Evolutionary conservation across 2,888 invertebrate genomes (phyloP).

Genomic region (Caenorhabditis sinica): DNA sequence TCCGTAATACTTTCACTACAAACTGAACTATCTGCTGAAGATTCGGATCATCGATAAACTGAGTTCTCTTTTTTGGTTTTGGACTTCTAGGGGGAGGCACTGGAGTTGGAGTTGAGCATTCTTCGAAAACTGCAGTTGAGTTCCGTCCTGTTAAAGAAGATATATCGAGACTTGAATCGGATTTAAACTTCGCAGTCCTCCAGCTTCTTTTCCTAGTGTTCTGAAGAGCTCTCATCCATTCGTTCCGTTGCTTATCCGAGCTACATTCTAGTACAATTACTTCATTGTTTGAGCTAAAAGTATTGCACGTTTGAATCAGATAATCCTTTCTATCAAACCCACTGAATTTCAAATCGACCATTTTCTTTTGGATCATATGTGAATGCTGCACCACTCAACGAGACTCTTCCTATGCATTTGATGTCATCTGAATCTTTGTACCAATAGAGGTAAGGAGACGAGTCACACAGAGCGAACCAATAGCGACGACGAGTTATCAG

Average conservation of each 20-base stretch:
- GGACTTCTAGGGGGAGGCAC: slow-evolving; percentile 65
- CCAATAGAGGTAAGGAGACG: slow-evolving; percentile 81
- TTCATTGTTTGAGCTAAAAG: slow-evolving; percentile 76
- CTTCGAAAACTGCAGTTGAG: slow-evolving; percentile 39
- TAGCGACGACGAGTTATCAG: slow-evolving; percentile 73
- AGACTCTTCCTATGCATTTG: slow-evolving; percentile 76
- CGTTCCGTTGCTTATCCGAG: slow-evolving; percentile 74
- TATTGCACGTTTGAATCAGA: neutral
- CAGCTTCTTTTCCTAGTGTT: slow-evolving; percentile 72
- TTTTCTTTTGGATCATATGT: slow-evolving; percentile 80
- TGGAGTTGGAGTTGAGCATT: slow-evolving; percentile 40
- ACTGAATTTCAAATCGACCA: slow-evolving; percentile 82
- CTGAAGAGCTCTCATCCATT: slow-evolving; percentile 79
- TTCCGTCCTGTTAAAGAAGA: slow-evolving; percentile 56
- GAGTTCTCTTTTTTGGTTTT: slow-evolving; percentile 51
- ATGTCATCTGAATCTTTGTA: slow-evolving; percentile 78
- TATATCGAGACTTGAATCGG: slow-evolving; percentile 62
- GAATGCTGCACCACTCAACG: slow-evolving; percentile 80
- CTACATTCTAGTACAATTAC: slow-evolving; percentile 76
- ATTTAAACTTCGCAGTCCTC: slow-evolving; percentile 56
- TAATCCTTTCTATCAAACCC: slow-evolving; percentile 6
- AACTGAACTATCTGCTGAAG: neutral
- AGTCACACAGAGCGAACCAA: slow-evolving; percentile 80
- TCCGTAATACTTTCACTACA: neutral
- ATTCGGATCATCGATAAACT: slow-evolving; percentile 8